Evolutionary conservation across 2,797 vertebrate species (phyloP), one percentile per base, ranked within the genome.

Genomic region (Bufotes viridis): DNA sequence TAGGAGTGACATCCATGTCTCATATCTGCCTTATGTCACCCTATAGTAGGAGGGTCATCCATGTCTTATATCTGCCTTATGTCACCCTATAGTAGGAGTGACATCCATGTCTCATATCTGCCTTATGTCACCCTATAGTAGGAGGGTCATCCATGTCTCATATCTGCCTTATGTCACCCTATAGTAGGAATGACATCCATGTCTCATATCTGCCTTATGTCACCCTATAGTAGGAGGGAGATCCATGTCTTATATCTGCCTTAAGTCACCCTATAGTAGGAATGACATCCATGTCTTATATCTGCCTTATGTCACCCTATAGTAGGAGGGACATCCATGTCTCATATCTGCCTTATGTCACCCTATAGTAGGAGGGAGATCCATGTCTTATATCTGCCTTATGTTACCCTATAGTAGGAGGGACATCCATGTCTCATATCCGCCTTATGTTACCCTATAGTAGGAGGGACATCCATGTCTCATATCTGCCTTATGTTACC

Each of bases 121-220:
- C 70, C n/a, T 20, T 79, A 26, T 86, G 76, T 29, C 3, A 34
- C 79, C 42, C 58, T 86, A n/a, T 57, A 81, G 29, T 49, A 29
- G 72, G 42, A 51, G 34, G 57, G 7, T n/a, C 26, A 34, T 55
- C 65, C 8, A 14, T n/a, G n/a, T n/a, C n/a, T n/a, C n/a, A n/a
- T n/a, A n/a, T n/a, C n/a, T n/a, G n/a, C 60, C 58, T 86, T 42
- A 42, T 42, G 2, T 42, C 4, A 42, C 6, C 42, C 42, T 86
- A 29, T 65, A 80, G 24, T 42, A 51, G 70, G 29, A 20, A 8
- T 22, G 29, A 60, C 42, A 42, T 42, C 5, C 8, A 6, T 58
- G 75, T 63, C 29, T 7, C 8, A 13, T 53, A 65, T 4, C 15
- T 74, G 14, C 70, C 57, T 42, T 55, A 10, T 60, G 61, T 63